Conservation (phyloP, 2,113 vertebrate species). For the Pseudopodoces humilis region DNA sequence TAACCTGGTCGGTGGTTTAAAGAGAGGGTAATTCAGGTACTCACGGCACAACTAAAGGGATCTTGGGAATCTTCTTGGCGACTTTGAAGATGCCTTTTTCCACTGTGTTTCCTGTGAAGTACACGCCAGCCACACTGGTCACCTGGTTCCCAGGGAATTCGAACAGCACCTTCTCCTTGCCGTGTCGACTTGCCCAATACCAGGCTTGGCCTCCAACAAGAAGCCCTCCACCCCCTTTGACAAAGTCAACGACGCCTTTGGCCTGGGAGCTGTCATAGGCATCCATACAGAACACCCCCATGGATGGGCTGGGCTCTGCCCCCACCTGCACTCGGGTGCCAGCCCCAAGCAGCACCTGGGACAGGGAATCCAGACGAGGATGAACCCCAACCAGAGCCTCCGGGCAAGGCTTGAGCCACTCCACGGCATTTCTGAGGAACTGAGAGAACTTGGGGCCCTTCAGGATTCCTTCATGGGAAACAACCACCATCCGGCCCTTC, state of each 20-base stretch:
- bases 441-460: slow-evolving; percentile 64
- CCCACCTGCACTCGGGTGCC: slow-evolving; percentile 54
- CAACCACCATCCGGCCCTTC: slow-evolving; percentile 80
- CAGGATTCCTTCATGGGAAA: slow-evolving; percentile 83
- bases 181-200: slow-evolving; percentile 75
- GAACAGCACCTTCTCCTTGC: slow-evolving; percentile 75
- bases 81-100: slow-evolving; percentile 74
- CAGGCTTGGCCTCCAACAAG: slow-evolving; percentile 87
- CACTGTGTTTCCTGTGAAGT: slow-evolving; percentile 78
- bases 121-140: slow-evolving; percentile 84
- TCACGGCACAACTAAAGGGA: slow-evolving; percentile 80
- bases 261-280: slow-evolving; percentile 72
- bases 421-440: slow-evolving; percentile 81
- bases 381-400: slow-evolving; percentile 75
- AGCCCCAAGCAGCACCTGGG: slow-evolving; percentile 65
- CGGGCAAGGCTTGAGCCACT: slow-evolving; percentile 80
- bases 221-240: slow-evolving; percentile 84
- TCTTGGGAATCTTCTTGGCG: slow-evolving; percentile 79
- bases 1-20: neutral
- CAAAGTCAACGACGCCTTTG: slow-evolving; percentile 75
- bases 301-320: slow-evolving; percentile 29
- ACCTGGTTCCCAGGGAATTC: slow-evolving; percentile 86
- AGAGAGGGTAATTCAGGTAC: slow-evolving; percentile 48
- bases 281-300: slow-evolving; percentile 79
- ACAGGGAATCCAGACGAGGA: slow-evolving; percentile 55